Evolutionary conservation across 92 coral and sea anemone genomes (phyloP), one percentile per base, ranked within the genome.

Genomic region (Scolanthus callimorphus): DNA sequence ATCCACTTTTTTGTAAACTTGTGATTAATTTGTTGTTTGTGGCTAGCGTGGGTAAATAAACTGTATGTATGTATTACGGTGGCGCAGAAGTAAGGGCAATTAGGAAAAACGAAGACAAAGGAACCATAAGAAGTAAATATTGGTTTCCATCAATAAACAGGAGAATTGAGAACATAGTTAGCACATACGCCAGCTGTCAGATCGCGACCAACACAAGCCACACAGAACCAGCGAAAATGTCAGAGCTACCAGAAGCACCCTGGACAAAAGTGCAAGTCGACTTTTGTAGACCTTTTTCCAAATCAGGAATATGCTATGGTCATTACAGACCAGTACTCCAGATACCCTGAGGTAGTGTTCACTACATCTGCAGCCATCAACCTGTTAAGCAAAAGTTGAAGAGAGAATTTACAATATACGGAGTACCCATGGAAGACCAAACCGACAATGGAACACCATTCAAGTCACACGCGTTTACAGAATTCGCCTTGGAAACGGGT

Each of bases 211-310:
- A 20, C 1, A 62, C 77, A 45, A 30, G 25, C 41, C n/a, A 29
- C 61, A 20, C 69, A 80, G 1, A 80, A 73, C 76, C 82, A 67
- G 78, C 82, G n/a, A 81, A 74, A 46, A 73, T 66, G 81, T 66
- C 78, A 25, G 57, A 50, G 31, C 62, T 81, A 8, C 88, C 88
- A 60, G 71, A 51, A 48, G 38, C 72, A 74, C 89, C 84, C 63
- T 62, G 79, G 70, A 27, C 20, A 17, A 54, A 62, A 23, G 31
- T 78, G 29, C 71, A 60, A 37, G 57, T 69, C 10, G 84, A 69
- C 65, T 78, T 78, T 46, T 60, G 84, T 59, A 78, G 78, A 70
- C 78, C 78, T 39, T 39, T 62, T 70, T 29, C 85, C 78, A 11
- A 55, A 46, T 43, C 67, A 76, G 3, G 58, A 75, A 39, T 76